Conservation (phyloP, 1,140 invertebrate genomes). For the Idris sp. region DNA sequence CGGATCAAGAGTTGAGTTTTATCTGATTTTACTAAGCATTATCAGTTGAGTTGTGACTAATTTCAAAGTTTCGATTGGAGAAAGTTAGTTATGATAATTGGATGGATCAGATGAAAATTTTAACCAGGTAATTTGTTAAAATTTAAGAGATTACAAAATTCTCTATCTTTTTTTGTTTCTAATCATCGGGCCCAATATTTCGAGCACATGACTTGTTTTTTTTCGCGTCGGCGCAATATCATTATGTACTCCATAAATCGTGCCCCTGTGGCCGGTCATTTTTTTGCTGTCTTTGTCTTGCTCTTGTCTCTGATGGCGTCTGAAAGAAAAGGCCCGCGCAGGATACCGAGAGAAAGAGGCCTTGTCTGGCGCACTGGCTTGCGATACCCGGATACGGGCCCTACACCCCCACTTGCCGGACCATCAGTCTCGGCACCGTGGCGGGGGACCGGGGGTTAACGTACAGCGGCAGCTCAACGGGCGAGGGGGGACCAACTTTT, state of each 20-base stretch:
- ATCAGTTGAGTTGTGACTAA: constrained; percentile 20
- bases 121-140: too few species aligned
- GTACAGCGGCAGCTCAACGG: constrained; percentile 6
- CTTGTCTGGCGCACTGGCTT: constrained; percentile 48
- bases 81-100: constrained; percentile 20
- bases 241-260: constrained; percentile 74
- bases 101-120: too few species aligned
- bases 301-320: constrained; percentile 54
- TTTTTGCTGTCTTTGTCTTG: constrained; percentile 61
- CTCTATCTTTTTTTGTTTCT: too few species aligned
- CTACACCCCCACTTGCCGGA: constrained; percentile 69
- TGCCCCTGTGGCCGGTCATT: constrained; percentile 11
- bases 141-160: too few species aligned
- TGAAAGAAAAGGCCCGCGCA: constrained; percentile 50
- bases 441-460: constrained; percentile 13
- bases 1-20: too few species aligned
- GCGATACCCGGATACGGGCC: constrained; percentile 73
- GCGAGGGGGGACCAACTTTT: constrained; percentile 65
- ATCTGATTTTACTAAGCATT: too few species aligned
- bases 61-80: constrained; percentile 2
- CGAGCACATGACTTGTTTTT: too few species aligned
- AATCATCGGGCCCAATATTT: constrained; percentile 69
- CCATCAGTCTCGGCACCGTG: constrained; percentile 30
- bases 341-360: constrained; percentile 53
- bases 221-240: too few species aligned